Evolutionary conservation across 2,888 invertebrate species (phyloP).

Genomic region (Spilarctia lutea): DNA sequence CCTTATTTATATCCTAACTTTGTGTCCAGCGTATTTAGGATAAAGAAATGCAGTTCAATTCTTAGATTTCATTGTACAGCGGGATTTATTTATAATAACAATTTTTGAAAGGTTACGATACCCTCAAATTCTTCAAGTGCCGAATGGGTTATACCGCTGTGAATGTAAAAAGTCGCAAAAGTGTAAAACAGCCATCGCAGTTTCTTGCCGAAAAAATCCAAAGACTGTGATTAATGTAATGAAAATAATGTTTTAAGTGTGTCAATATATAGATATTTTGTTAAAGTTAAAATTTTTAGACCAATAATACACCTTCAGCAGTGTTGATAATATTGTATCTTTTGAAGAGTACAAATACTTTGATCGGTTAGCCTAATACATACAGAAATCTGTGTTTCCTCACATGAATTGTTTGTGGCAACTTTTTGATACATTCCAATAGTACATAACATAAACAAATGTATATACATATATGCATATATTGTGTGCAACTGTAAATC

Average conservation of each 20-base stretch:
- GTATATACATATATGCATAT: background rate
- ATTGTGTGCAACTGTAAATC: background rate
- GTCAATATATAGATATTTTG: too few species aligned
- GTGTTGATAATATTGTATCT: background rate
- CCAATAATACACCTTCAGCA: background rate
- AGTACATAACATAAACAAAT: background rate
- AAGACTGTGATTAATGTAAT: background rate
- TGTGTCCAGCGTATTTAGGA: background rate
- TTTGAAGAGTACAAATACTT: background rate
- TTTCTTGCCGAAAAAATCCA: background rate
- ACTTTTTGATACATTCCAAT: background rate
- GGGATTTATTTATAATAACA: too few species aligned
- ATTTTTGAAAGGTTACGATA: too few species aligned
- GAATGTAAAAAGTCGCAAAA: too few species aligned
- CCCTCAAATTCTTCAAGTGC: too few species aligned
- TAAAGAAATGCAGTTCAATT: too few species aligned
- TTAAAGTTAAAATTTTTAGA: background rate
- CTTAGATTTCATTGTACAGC: background rate
- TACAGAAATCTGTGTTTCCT: background rate
- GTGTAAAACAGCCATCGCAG: too few species aligned
- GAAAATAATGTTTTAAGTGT: too few species aligned
- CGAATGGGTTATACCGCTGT: too few species aligned
- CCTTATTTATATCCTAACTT: too few species aligned
- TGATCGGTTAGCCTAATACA: background rate
- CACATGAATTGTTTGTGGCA: background rate